Conservation (phyloP, 2,888 invertebrate genomes). For the Stratiomys singularior region DNA sequence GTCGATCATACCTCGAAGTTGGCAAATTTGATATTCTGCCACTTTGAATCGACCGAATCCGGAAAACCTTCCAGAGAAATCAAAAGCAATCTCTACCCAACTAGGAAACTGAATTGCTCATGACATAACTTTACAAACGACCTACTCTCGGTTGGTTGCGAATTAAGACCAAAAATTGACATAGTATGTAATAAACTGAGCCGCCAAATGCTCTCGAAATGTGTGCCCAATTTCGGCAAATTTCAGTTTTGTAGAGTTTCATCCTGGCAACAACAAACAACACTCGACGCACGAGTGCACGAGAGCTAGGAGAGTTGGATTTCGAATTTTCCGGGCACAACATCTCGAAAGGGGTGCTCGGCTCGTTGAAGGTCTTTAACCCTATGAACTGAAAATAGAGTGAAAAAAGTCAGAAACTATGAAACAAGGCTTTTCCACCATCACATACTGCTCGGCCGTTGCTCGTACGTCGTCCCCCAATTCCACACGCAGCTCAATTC, state of each 20-base stretch:
- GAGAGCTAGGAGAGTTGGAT: no score
- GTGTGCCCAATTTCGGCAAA: not conserved
- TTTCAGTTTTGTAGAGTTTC: not conserved
- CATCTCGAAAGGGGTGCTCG: conserved; percentile 3
- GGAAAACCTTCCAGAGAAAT: no score
- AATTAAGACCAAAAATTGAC: conserved; percentile 20
- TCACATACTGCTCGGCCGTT: conserved; percentile 1
- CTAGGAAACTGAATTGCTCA: not conserved
- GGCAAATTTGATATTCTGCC: no score
- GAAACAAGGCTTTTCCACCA: conserved; percentile 12
- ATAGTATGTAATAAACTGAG: not conserved
- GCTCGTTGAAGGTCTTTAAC: conserved; percentile 18
- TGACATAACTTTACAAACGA: conserved; percentile 17
- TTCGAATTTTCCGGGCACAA: no score
- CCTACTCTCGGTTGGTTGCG: not conserved
- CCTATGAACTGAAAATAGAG: conserved; percentile 30
- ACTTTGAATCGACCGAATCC: no score
- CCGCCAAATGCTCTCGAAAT: no score
- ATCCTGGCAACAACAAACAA: no score
- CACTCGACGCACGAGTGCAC: no score
- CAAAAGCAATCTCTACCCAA: not conserved
- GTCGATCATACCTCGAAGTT: no score
- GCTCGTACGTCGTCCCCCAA: conserved; percentile 36
- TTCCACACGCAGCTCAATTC: conserved; percentile 51
- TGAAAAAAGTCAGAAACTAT: conserved; percentile 28